These are phyloP conservation scores for Willowsia nigromaculata DNA, from an alignment of 2,888 invertebrate genomes.

Conservation along the genomic window DNA sequence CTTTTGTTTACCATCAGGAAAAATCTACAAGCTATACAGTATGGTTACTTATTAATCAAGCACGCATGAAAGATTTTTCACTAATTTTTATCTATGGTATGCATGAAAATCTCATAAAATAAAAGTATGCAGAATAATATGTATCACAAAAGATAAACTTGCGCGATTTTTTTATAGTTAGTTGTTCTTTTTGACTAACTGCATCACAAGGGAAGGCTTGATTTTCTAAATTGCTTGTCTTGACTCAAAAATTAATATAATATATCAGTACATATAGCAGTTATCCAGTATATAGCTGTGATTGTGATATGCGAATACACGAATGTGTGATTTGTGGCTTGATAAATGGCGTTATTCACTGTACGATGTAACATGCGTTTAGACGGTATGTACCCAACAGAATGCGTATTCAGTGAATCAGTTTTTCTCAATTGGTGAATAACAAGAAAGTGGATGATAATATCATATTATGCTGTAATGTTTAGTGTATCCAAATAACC, in stretches of 20 bases:
- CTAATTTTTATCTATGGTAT: background rate
- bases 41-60: background rate
- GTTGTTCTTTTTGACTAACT: too few species aligned
- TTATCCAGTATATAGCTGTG: too few species aligned
- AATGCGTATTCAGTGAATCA: background rate
- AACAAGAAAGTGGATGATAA: background rate
- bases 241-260: too few species aligned
- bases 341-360: too few species aligned
- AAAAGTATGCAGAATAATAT: background rate
- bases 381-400: background rate
- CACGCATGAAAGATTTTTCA: background rate
- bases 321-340: background rate
- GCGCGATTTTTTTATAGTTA: too few species aligned
- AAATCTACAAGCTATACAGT: background rate
- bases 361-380: too few species aligned
- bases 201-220: too few species aligned
- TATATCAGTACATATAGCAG: too few species aligned
- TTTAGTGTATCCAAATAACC: slow-evolving; percentile 19
- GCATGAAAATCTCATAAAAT: background rate
- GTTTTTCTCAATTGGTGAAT: background rate
- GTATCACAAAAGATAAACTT: background rate
- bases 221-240: too few species aligned
- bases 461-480: background rate
- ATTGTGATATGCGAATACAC: too few species aligned
- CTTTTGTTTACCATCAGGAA: background rate